Evolutionary conservation across 2,113 vertebrate genomes (phyloP).

Genomic region (Platycercus adscitus): DNA sequence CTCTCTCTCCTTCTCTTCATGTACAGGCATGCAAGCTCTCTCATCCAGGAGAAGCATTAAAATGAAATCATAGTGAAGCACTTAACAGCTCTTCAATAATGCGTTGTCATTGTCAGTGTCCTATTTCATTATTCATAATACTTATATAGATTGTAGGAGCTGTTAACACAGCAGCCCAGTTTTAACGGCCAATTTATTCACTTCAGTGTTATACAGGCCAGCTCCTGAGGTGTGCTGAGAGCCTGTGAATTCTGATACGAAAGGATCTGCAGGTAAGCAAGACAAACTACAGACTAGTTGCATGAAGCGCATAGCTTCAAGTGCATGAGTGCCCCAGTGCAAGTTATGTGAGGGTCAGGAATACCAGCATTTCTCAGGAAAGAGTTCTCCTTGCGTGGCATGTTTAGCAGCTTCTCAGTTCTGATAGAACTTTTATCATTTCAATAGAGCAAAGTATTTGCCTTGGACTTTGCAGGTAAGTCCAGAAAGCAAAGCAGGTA

Average conservation of each 20-base stretch:
- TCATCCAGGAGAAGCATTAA: conserved; percentile 51
- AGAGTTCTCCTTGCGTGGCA: not conserved
- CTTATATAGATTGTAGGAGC: conserved; percentile 27
- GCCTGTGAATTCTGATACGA: not conserved
- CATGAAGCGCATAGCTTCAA: not conserved
- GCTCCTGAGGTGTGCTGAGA: not conserved
- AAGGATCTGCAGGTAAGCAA: not conserved
- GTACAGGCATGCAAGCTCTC: not conserved
- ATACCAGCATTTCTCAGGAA: not conserved
- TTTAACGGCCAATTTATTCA: conserved; percentile 37
- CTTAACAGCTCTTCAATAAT: conserved; percentile 54
- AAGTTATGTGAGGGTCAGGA: not conserved
- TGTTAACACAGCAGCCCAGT: not conserved
- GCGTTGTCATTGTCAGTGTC: conserved; percentile 10
- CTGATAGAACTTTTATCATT: not conserved
- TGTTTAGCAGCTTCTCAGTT: not conserved
- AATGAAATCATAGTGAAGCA: conserved; percentile 48
- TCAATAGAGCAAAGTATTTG: not conserved
- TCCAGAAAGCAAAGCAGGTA: not conserved
- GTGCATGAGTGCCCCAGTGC: not conserved
- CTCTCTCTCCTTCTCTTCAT: not conserved
- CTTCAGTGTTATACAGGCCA: not conserved
- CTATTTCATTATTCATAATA: conserved; percentile 51
- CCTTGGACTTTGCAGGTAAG: not conserved
- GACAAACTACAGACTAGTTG: not conserved